Conservation (phyloP, 2,113 vertebrate genomes). For the Sitta europaea region DNA sequence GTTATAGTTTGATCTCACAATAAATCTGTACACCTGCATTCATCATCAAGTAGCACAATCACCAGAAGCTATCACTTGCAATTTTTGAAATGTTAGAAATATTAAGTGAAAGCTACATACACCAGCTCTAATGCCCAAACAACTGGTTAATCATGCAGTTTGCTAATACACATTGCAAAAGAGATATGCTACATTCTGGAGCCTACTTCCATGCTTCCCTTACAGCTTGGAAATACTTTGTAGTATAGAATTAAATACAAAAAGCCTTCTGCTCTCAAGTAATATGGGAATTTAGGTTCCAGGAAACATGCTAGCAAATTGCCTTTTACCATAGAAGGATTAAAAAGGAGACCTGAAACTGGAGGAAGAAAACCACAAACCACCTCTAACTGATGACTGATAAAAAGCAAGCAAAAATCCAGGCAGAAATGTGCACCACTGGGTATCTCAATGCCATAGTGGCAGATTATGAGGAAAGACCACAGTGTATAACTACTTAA, state of each 20-base stretch:
- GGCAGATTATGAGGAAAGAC: neutral
- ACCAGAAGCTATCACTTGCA: neutral
- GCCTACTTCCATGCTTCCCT: neutral
- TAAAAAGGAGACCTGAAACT: neutral
- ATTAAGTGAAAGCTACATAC: neutral
- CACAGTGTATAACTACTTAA: neutral
- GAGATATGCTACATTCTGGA: neutral
- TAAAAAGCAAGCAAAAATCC: neutral
- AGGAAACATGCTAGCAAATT: neutral
- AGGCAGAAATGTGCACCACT: neutral
- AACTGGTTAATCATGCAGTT: neutral
- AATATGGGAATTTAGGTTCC: neutral
- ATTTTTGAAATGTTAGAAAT: neutral
- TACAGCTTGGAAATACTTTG: neutral
- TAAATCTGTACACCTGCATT: neutral
- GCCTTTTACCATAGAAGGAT: neutral
- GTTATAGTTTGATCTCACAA: neutral
- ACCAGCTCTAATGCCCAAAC: neutral
- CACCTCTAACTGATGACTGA: neutral
- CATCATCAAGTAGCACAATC: neutral
- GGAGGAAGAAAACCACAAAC: neutral
- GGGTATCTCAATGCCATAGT: neutral
- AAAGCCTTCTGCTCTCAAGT: neutral
- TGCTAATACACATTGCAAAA: neutral
- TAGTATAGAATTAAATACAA: neutral